Base-by-base conservation (phyloP, 2,113 vertebrate species). In the Pelmatolapia mariae region DNA sequence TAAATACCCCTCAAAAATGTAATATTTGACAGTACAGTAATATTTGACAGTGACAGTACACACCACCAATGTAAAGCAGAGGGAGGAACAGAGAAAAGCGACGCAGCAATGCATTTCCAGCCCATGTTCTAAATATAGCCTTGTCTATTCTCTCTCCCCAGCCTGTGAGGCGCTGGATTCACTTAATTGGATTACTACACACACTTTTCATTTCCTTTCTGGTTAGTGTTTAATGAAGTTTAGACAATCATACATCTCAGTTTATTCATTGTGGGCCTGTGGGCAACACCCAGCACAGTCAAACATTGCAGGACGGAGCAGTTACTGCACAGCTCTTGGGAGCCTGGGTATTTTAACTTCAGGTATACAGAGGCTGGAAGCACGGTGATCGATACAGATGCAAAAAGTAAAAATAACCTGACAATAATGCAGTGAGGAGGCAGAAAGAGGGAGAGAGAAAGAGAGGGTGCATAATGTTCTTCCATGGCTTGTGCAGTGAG, bases 171-270 rank as follows among this genome's bases (percentile, higher is more conserved):
- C 71, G 3, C 78, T 92, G 87, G 81, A 89, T 91, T 85, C 86
- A 89, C 86, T 82, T 91, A 91, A 92, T 87, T 92, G 87, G 92
- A 92, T 95, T 91, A 92, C 89, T 68, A 80, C 83, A 91, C 85
- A 94, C 47, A 89, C 87, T 93, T 91, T 93, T 94, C 83, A 94
- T 94, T 93, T 89, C 87, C 78, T 89, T 86, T 91, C 87, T 89
- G 87, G 92, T 90, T 85, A 79, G 85, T 84, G 84, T 88, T 92
- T 90, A 87, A 90, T 90, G 84, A 85, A 83, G 87, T 94, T 90
- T 83, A 91, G 76, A 81, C 80, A 92, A 93, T 93, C 85, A 71
- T 87, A 80, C 81, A 89, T 93, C 89, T 91, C 36, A 18, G 47
- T 84, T 87, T 83, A 86, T 88, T 85, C 19, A 79, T 40, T 71